Evolutionary conservation across 64 coral and sea anemone genomes (phyloP), one percentile per base, ranked within the genome.

Genomic region (Dendronephthya gigantea): DNA sequence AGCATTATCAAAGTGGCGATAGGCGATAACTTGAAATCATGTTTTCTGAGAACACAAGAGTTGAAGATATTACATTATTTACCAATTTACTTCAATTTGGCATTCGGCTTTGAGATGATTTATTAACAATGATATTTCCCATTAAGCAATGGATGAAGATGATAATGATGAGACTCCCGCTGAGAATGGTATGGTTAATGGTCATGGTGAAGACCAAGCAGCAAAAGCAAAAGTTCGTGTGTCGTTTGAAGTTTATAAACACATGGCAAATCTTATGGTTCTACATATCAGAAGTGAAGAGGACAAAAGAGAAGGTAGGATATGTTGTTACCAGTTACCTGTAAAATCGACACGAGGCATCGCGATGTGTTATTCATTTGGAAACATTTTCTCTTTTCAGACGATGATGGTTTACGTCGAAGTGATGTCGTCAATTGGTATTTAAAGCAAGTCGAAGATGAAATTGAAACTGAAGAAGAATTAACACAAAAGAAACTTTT

Each of bases 391-490:
- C 48, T 87, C 8, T 62, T 43, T 50, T 25, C 33, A 90, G 92
- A 90, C 52, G 92, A 82, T 11, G 52, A 90, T 56, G 87, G 90
- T 35, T 39, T 97, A 4, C 86, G 94, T 27, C 84, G 94, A 90
- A 93, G 89, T 49, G 91, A 89, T 35, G 81, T 97, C 86, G 91
- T 97, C 25, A 97, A 97, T 48, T 93, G 91, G 94, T 97, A 97
- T 51, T 89, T 97, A 9, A 91, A 91, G 48, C 76, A 90, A 39
- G 92, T 97, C 79, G 89, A 91, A 84, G 84, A 68, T 66, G 89
- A 97, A 16, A 97, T 97, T 72, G 94, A 97, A 66, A 93, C 86
- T 56, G 91, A 97, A 40, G 94, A 97, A 76, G 94, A 97, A 37
- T 86, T 97, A 48, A 59, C 91, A 39, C 56, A 97, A 47, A 97